A percentile compares a stretch with the other conserved stretches of the same genome.
phyloP scores from a whole-genome alignment of 2,797 vertebrate species.

The Malurus leucopterus region DNA sequence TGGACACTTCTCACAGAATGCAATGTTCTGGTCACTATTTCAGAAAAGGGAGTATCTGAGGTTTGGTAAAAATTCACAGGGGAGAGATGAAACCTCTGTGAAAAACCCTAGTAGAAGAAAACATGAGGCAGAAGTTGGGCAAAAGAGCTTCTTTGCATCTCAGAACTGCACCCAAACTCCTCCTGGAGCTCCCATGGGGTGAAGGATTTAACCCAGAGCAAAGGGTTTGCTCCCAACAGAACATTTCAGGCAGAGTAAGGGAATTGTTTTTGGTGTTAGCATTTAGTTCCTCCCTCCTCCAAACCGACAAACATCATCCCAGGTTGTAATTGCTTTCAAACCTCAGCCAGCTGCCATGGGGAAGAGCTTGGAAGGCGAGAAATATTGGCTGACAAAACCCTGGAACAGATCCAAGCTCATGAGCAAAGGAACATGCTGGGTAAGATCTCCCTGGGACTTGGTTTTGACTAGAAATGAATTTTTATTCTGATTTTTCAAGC shows the following conservation, averaged over 20 bases:
- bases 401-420: conserved; percentile 8
- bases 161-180: background rate
- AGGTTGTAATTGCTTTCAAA: conserved; percentile 44
- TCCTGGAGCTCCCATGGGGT: background rate
- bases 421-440: conserved; percentile 13
- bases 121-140: background rate
- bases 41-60: background rate
- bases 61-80: background rate
- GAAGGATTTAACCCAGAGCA: background rate
- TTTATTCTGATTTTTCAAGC: background rate
- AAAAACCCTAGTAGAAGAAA: background rate
- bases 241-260: background rate
- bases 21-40: background rate
- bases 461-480: background rate
- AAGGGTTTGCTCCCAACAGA: background rate
- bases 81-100: background rate
- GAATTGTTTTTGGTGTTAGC: conserved; percentile 16
- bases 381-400: conserved; percentile 35
- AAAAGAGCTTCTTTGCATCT: background rate
- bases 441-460: conserved; percentile 1
- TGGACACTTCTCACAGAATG: background rate
- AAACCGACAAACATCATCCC: conserved; percentile 29
- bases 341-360: background rate
- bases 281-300: conserved; percentile 29
- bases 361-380: conserved; percentile 13